Percentiles rank a stretch among this genome's conserved stretches.
Evolutionary conservation across 2,113 vertebrate species (phyloP).

Genomic region (Salvelinus alpinus): DNA sequence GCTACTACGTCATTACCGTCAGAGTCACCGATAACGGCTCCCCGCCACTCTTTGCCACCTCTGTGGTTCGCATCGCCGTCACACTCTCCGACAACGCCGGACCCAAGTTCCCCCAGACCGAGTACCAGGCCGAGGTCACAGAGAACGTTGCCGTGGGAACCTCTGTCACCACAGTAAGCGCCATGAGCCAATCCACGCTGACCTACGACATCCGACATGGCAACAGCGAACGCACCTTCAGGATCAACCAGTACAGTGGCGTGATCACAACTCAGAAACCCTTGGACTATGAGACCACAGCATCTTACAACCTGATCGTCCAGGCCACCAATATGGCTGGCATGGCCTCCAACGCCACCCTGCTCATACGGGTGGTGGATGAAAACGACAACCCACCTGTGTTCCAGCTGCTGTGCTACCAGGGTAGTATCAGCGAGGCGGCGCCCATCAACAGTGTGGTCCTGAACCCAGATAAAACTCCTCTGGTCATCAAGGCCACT

Average conservation of each 20-base stretch:
- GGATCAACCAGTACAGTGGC: constrained; percentile 94
- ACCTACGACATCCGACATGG: constrained; percentile 91
- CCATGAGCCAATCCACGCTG: constrained; percentile 90
- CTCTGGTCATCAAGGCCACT: constrained; percentile 87
- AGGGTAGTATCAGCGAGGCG: constrained; percentile 88
- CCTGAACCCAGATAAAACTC: constrained; percentile 77
- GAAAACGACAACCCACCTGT: constrained; percentile 93
- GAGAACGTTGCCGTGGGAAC: constrained; percentile 88
- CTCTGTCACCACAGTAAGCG: constrained; percentile 84
- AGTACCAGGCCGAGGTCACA: constrained; percentile 89
- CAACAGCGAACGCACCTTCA: constrained; percentile 79
- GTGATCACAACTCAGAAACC: constrained; percentile 85
- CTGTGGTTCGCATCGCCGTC: constrained; percentile 87
- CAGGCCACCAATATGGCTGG: constrained; percentile 96
- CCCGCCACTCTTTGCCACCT: constrained; percentile 85
- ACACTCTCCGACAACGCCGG: constrained; percentile 91
- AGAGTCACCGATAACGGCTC: constrained; percentile 88
- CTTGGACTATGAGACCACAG: constrained; percentile 83
- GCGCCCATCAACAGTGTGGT: constrained; percentile 90
- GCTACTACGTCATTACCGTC: constrained; percentile 90
- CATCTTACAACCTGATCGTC: constrained; percentile 82
- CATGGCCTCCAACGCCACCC: constrained; percentile 87
- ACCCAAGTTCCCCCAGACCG: constrained; percentile 88
- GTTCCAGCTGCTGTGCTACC: constrained; percentile 87
- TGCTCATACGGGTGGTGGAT: constrained; percentile 86